Evolutionary conservation across 1,140 invertebrate genomes (phyloP), one percentile per base, ranked within the genome.

Genomic region (Cotesia typhae): DNA sequence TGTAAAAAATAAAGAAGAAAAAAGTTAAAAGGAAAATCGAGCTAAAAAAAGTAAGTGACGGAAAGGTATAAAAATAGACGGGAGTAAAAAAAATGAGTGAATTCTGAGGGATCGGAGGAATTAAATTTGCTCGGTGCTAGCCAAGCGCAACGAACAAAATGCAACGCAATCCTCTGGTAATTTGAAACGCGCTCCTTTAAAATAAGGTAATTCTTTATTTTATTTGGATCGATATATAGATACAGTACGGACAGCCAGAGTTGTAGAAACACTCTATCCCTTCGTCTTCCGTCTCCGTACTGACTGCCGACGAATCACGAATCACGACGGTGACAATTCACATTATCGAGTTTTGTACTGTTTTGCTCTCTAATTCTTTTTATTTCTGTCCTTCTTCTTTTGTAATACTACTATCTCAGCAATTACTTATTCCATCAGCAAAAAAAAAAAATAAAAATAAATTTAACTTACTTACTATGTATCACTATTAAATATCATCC

Each of bases 81-180:
- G 63, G 7, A 66, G 28, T 28, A 41, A 41, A 36, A 51, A 52
- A 35, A 63, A 72, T 60, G 38, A 64, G 12, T 55, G 28, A 41
- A 12, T 52, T n/a, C 7, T 47, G 36, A 70, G 14, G 65, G 55
- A 61, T 63, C 67, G 76, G 74, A 80, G 76, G 80, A 84, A 84
- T 84, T 83, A 83, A 80, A 83, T 84, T 84, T 82, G 77, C 82
- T 81, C 79, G 78, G 70, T 75, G 80, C 79, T 82, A 82, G 79
- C 81, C 79, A 82, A 84, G 82, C 82, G 81, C 77, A 76, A 82
- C 82, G 80, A 76, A 77, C 81, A 84, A 76, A 84, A 83, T 83
- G 81, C 82, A 82, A 81, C 82, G 81, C 81, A 79, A 82, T 84
- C 77, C 79, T 75, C 76, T 65, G 77, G 81, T 82, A 82, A 84